Base-by-base conservation (phyloP, 2,113 vertebrate species). In the Microtus richardsoni region DNA sequence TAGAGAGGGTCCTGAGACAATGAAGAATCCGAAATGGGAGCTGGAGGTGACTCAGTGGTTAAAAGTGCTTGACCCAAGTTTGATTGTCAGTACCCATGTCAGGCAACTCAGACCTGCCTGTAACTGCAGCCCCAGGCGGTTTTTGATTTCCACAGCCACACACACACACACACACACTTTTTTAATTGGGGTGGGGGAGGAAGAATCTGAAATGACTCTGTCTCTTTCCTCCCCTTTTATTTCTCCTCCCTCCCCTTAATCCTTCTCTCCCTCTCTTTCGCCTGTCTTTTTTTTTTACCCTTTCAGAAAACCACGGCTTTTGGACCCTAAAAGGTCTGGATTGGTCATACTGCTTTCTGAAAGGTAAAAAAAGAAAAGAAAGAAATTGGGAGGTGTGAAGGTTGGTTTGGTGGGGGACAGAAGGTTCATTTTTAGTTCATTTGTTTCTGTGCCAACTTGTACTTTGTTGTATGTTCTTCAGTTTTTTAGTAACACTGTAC, bases 231-330 rank as follows among this genome's bases (percentile, higher is more conserved):
- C 39, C 80, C 58, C n/a, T 82, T 85, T 82, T 80, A 66, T 80
- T 79, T 88, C 68, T 94, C 54, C 39, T 68, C 17, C 79, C 26
- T 70, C 16, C 44, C 36, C 49, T 44, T 24, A 24, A 24, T 41
- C 9, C 36, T 30, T 30, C 11, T 64, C 58, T 62, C 77, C 54
- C 58, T 86, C 0, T 30, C 11, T 73, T 24, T n/a, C 12, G 28
- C 24, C 26, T 26, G n/a, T 62, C 41, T 83, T 82, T 84, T 79
- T 79, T 91, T 96, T 90, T 93, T 95, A 47, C 95, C 93, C 95
- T 96, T 97, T 97, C 68, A 97, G 96, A 97, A 97, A 96, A 95
- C 91, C 91, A 96, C 93, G 92, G 78, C 94, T 95, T 97, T 96
- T 95, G 93, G 62, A 91, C 83, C 89, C 94, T 95, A 96, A 96